A percentile compares a stretch with the other conserved stretches of the same genome.
phyloP scores from a whole-genome alignment of 2,888 invertebrate species.

The Thera britannica region DNA sequence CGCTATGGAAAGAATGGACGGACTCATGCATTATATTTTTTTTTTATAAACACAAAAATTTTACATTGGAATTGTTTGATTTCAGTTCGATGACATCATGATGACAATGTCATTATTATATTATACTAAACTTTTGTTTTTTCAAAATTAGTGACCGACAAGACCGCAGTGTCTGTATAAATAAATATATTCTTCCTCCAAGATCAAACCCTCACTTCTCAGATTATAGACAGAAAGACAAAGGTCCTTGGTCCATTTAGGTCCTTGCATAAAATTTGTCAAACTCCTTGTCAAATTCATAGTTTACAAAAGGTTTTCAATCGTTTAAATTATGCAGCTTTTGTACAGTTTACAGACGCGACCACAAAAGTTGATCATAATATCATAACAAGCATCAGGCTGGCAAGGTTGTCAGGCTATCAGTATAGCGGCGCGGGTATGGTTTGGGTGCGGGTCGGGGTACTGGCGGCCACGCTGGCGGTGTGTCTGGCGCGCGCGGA shows the following conservation, averaged over 20 bases:
- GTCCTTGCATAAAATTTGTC: neutral
- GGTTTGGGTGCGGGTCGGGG: slow-evolving; percentile 47
- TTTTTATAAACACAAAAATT: slow-evolving; percentile 34
- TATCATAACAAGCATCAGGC: slow-evolving; percentile 35
- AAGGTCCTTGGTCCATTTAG: too few species aligned
- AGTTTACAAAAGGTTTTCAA: slow-evolving; percentile 51
- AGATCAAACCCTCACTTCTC: too few species aligned
- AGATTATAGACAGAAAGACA: too few species aligned
- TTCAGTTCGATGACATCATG: slow-evolving; percentile 9
- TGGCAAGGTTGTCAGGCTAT: slow-evolving; percentile 8
- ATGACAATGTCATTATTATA: slow-evolving; percentile 6
- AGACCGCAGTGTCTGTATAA: too few species aligned
- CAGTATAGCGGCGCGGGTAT: slow-evolving; percentile 25
- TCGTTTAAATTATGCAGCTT: slow-evolving; percentile 57
- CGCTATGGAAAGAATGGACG: slow-evolving; percentile 43
- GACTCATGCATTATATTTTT: slow-evolving; percentile 40
- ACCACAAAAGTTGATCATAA: slow-evolving; percentile 34
- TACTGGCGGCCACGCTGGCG: slow-evolving; percentile 52
- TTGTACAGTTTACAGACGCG: slow-evolving; percentile 40
- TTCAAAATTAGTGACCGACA: too few species aligned
- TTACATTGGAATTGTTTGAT: slow-evolving; percentile 27
- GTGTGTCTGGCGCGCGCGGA: slow-evolving; percentile 50
- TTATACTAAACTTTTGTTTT: too few species aligned
- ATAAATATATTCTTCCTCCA: too few species aligned
- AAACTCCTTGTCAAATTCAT: slow-evolving; percentile 69